These are phyloP conservation scores for Cyphotilapia sp. DNA, from an alignment of 2,113 vertebrate species.

Conservation along the genomic window DNA sequence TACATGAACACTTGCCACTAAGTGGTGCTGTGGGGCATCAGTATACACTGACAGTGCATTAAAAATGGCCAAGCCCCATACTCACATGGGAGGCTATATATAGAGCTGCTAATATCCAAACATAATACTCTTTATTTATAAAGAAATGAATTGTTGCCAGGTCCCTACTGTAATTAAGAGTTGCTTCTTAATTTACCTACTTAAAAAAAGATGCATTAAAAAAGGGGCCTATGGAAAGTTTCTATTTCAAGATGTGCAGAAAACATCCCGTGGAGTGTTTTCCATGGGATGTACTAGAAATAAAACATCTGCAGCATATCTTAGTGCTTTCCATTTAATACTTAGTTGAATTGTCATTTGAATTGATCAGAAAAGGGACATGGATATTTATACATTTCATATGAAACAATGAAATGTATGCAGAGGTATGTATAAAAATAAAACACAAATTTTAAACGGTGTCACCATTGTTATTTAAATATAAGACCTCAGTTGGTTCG, in stretches of 20 bases:
- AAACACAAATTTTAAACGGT: not conserved
- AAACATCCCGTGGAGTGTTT: not conserved
- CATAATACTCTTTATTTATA: conserved; percentile 29
- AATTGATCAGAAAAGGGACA: not conserved
- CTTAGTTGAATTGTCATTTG: not conserved
- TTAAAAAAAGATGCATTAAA: not conserved
- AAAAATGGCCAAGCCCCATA: not conserved
- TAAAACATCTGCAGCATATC: not conserved
- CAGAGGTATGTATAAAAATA: not conserved
- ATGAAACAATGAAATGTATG: not conserved
- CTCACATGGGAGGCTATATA: conserved; percentile 34
- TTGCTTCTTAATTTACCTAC: conserved; percentile 1
- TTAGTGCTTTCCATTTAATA: not conserved
- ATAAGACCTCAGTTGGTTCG: not conserved
- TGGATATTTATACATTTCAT: not conserved
- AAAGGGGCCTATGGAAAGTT: not conserved
- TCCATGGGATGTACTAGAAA: not conserved
- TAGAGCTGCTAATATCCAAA: conserved; percentile 53
- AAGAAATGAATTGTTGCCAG: conserved; percentile 9
- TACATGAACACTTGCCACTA: not conserved
- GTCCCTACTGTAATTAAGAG: not conserved
- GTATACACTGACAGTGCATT: not conserved
- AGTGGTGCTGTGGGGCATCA: conserved; percentile 9
- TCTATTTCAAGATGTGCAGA: not conserved
- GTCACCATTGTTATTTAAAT: not conserved